These are phyloP conservation scores for Mormyrus proboscirostris DNA, from an alignment of 2,797 vertebrate genomes.

Conservation along the genomic window DNA sequence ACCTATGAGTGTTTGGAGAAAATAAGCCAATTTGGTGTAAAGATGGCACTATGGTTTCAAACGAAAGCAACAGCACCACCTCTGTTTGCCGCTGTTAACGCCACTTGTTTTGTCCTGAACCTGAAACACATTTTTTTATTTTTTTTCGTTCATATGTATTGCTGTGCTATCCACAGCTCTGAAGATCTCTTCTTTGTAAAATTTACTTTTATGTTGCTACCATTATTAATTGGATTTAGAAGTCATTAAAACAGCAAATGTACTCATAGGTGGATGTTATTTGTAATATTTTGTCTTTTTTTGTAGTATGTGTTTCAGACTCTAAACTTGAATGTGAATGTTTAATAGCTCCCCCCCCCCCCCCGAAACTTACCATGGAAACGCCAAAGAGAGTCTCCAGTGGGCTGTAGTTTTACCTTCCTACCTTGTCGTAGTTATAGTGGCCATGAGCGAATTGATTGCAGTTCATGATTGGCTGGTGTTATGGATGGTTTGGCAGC, in stretches of 20 bases:
- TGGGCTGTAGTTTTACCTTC: background rate
- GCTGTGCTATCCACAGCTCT: background rate
- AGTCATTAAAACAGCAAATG: background rate
- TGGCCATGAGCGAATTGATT: background rate
- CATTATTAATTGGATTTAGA: background rate
- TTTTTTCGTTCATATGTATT: background rate
- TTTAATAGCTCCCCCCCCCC: too few relatives aligned
- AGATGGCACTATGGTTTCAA: background rate
- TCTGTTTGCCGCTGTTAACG: background rate
- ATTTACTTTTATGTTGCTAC: background rate
- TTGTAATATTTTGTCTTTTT: background rate
- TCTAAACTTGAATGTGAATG: background rate
- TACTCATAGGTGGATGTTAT: background rate
- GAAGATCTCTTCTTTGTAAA: background rate
- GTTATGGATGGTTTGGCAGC: slow-evolving; percentile 24
- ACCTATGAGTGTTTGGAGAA: background rate
- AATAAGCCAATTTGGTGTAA: background rate
- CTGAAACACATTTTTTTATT: slow-evolving; percentile 10
- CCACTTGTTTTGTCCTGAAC: slow-evolving; percentile 6
- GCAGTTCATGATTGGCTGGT: slow-evolving; percentile 43
- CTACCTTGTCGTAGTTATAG: background rate
- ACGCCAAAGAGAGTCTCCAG: background rate
- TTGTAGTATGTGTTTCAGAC: background rate
- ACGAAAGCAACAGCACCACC: background rate
- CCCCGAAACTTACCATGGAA: background rate